Evolutionary conservation across 2,113 vertebrate genomes (phyloP), one percentile per base, ranked within the genome.

Genomic region (Mionectes macconnelli): DNA sequence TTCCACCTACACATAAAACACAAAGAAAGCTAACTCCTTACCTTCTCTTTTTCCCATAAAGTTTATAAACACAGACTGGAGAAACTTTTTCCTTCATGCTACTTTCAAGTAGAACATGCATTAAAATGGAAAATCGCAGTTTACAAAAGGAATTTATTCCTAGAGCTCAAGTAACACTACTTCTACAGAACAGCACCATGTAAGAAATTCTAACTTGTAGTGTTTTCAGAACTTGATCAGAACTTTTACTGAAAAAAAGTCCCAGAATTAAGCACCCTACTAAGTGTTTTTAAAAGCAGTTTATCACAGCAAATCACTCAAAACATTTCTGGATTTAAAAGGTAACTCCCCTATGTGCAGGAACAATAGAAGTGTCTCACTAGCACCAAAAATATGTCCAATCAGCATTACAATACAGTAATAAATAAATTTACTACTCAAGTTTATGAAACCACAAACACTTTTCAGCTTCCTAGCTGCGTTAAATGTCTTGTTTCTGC

Each of bases 1-100:
- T 95, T 97, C 74, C 11, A 88, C 90, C 98, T 98, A 94, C 40
- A 87, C 9, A 87, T 10, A 95, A 45, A 95, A 94, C 25, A 91
- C 19, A 91, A 62, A 42, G 37, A 52, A 73, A 75, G 28, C 1
- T 28, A 88, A 85, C 8, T 52, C 63, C 19, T 67, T 63, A 31
- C 16, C 28, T 81, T 37, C 40, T 68, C 87, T 83, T 87, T 84
- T 79, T 25, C 13, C 78, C 42, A 75, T 22, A 3, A 80, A 88
- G 45, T 66, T 47, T 83, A 70, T 56, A 39, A 81, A 75, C 23
- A 60, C 10, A 73, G 72, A 73, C 62, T 8, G 14, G n/a, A 83
- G 12, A 31, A 45, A 69, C n/a, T 5, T 72, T 30, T 20, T 37
- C 10, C 42, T 42, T 47, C 47, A 70, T 50, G 24, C 14, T 91